Evolutionary conservation across 2,797 vertebrate genomes (phyloP).

Genomic region (Pogoniulus pusillus): DNA sequence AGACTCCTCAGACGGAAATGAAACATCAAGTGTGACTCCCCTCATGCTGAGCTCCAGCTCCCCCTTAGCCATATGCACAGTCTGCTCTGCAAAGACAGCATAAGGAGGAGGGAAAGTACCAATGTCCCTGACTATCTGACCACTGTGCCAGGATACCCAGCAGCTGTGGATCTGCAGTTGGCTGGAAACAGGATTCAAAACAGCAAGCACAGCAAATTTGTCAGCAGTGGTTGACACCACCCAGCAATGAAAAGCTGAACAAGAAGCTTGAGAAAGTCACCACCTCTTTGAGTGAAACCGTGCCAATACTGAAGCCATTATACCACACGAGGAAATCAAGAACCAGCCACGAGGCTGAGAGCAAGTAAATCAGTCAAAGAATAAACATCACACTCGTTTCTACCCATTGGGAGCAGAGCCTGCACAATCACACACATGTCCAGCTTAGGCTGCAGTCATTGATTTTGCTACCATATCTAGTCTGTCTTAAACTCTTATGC

Average conservation of each 20-base stretch:
- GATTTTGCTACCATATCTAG: background rate
- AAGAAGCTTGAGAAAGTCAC: background rate
- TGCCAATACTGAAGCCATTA: background rate
- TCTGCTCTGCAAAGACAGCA: background rate
- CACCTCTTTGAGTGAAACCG: background rate
- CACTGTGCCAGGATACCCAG: background rate
- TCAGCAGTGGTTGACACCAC: background rate
- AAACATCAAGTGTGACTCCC: background rate
- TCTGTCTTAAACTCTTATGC: rapidly evolving
- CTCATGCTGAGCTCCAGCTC: background rate
- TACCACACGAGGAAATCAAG: background rate
- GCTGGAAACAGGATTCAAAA: background rate
- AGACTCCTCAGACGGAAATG: background rate
- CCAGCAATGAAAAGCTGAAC: background rate
- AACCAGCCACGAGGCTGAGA: background rate
- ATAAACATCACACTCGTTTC: background rate
- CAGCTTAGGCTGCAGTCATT: background rate
- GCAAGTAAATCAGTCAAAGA: background rate
- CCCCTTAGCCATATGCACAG: background rate
- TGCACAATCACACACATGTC: rapidly evolving
- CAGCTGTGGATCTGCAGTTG: background rate
- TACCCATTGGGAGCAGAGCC: background rate
- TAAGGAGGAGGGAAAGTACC: background rate
- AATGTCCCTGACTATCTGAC: rapidly evolving
- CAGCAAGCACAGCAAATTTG: background rate